A percentile compares a stretch with the other conserved stretches of the same genome.
These are phyloP conservation scores for Grammomys dolichurus DNA, from an alignment of 2,113 vertebrate species.

Conservation along the genomic window DNA sequence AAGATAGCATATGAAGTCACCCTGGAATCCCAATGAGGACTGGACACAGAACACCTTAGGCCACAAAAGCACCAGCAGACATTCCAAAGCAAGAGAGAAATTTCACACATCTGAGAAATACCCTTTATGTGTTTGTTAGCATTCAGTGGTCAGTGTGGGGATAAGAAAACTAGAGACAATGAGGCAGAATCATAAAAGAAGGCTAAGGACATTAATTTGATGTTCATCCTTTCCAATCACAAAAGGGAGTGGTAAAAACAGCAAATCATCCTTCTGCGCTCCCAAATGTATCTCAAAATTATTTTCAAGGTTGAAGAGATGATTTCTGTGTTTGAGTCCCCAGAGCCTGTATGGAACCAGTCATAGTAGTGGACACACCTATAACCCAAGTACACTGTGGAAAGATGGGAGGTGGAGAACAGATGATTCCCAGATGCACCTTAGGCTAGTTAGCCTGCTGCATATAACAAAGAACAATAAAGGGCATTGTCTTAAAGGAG, in stretches of 20 bases:
- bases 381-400: background rate
- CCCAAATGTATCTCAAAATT: background rate
- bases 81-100: background rate
- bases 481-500: background rate
- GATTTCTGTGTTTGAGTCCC: too few species aligned
- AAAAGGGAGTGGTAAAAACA: background rate
- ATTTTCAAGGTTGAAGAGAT: background rate
- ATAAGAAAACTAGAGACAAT: background rate
- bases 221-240: background rate
- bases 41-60: background rate
- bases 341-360: background rate
- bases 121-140: background rate
- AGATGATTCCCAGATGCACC: background rate
- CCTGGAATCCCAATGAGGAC: background rate
- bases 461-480: background rate
- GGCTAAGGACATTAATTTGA: background rate
- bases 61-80: background rate
- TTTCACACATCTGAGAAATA: background rate
- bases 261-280: background rate
- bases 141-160: background rate
- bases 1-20: background rate
- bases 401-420: background rate
- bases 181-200: background rate
- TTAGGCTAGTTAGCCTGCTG: background rate
- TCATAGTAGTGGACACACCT: background rate